Conservation (phyloP, 1,140 invertebrate genomes). For the Zaprionus capensis region DNA sequence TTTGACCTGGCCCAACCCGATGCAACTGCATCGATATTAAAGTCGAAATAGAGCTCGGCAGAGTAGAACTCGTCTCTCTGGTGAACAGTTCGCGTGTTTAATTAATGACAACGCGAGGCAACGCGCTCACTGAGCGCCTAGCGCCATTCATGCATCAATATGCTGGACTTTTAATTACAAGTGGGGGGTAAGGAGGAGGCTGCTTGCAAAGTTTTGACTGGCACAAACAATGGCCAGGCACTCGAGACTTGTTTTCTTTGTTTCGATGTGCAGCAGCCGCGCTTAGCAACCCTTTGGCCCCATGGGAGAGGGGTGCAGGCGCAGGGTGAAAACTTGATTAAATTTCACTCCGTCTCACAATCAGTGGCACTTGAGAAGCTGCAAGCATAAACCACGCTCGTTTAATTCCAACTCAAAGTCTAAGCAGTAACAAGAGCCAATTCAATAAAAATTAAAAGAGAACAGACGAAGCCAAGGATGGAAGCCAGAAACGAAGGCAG, state of each 20-base stretch:
- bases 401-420: constrained; percentile 82
- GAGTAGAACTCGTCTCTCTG: neutral
- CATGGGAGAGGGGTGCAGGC: neutral
- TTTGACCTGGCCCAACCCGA: constrained; percentile 33
- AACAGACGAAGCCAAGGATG: constrained; percentile 37
- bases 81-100: neutral
- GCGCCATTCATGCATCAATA: constrained; percentile 34
- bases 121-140: neutral
- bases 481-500: constrained; percentile 53
- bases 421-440: constrained; percentile 79
- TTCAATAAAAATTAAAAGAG: constrained; percentile 79
- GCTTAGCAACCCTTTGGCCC: constrained; percentile 39
- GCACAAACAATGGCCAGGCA: constrained; percentile 70
- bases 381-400: constrained; percentile 77
- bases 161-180: constrained; percentile 50
- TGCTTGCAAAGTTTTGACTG: constrained; percentile 57
- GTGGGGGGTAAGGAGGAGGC: constrained; percentile 12
- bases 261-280: constrained; percentile 37
- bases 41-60: neutral
- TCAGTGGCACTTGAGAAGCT: constrained; percentile 46
- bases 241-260: constrained; percentile 80
- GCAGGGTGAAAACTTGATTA: constrained; percentile 67
- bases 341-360: constrained; percentile 69
- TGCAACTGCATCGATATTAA: constrained; percentile 15
- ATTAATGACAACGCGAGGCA: constrained; percentile 19